Percentiles rank a stretch among this genome's conserved stretches.
These are phyloP conservation scores for Panzeria rudis DNA, from an alignment of 2,888 invertebrate species.

Conservation along the genomic window DNA sequence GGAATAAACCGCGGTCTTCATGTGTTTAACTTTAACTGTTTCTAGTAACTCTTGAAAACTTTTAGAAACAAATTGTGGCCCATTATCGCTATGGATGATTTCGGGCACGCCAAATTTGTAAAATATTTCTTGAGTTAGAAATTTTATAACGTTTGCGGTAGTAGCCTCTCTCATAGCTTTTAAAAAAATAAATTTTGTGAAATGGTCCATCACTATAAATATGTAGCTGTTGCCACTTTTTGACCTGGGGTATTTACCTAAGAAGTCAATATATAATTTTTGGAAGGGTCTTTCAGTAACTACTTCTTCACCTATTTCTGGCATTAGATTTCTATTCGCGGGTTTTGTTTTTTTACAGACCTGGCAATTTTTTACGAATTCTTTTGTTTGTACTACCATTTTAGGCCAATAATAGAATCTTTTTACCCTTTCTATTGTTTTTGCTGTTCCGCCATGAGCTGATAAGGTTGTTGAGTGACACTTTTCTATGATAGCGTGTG, in stretches of 20 bases:
- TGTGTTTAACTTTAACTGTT: no score
- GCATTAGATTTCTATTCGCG: neutral
- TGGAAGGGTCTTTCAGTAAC: slow-evolving; percentile 1
- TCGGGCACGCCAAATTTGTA: neutral
- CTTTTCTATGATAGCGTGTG: no score
- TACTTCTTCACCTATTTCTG: neutral
- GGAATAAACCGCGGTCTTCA: no score
- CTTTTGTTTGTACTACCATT: neutral
- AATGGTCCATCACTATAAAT: neutral
- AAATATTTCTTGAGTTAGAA: neutral
- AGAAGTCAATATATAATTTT: neutral
- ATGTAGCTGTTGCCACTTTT: neutral
- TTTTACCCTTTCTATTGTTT: neutral
- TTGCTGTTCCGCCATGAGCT: neutral
- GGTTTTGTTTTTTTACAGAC: neutral
- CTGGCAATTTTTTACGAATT: neutral
- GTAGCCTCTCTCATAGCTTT: neutral
- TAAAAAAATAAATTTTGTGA: slow-evolving; percentile 3
- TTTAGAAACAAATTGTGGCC: neutral
- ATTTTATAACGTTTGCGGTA: neutral
- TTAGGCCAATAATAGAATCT: neutral
- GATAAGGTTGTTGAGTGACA: no score
- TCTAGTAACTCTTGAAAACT: no score
- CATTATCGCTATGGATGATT: no score
- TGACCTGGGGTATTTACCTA: neutral